These are phyloP conservation scores for Ceyx cyanopectus DNA, from an alignment of 2,113 vertebrate species.

Conservation along the genomic window DNA sequence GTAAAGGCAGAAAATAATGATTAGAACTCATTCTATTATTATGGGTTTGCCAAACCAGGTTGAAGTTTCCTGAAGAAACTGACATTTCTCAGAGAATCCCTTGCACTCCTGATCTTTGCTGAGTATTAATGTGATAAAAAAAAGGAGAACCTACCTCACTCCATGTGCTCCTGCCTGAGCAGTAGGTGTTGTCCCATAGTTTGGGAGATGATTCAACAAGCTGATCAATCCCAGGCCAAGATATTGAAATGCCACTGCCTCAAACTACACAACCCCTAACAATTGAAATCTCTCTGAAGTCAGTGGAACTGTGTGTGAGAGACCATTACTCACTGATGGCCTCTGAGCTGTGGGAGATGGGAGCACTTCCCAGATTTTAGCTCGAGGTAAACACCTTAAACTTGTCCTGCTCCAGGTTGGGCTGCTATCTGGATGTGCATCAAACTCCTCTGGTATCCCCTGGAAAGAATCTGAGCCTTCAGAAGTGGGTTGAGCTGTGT, in stretches of 20 bases:
- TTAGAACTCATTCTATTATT: neutral
- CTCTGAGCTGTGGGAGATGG: neutral
- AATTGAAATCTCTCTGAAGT: neutral
- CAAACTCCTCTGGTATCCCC: neutral
- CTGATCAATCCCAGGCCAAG: fast-evolving
- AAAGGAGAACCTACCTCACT: neutral
- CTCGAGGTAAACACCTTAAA: neutral
- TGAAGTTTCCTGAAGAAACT: neutral
- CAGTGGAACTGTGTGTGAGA: neutral
- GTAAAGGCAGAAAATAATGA: neutral
- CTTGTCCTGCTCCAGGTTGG: neutral
- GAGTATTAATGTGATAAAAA: neutral
- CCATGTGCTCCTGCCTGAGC: neutral
- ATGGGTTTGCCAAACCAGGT: neutral
- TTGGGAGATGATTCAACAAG: neutral
- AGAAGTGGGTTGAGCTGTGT: neutral
- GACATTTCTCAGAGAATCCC: neutral
- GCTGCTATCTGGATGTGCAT: neutral
- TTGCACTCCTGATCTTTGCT: neutral
- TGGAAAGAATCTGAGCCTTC: neutral
- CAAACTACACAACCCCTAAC: neutral
- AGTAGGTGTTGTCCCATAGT: neutral
- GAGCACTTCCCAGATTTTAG: neutral
- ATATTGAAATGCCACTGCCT: neutral
- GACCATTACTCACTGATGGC: neutral